Evolutionary conservation across 1,140 invertebrate species (phyloP).

Genomic region (Bombus superbus): DNA sequence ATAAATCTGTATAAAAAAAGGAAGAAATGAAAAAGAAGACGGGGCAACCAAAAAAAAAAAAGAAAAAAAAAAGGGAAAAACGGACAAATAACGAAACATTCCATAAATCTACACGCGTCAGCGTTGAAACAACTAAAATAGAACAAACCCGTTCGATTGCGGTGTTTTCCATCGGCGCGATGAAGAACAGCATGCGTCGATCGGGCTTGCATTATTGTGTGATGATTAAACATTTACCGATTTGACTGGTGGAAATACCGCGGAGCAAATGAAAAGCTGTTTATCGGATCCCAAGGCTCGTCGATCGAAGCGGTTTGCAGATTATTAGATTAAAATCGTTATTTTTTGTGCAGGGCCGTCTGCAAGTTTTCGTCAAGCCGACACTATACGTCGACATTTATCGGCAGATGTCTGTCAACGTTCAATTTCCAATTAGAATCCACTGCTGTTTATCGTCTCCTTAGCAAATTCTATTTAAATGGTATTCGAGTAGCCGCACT

Average conservation of each 20-base stretch:
- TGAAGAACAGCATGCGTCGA: not conserved
- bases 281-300: not conserved
- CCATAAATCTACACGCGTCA: too few species aligned
- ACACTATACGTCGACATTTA: not conserved
- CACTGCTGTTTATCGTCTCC: not conserved
- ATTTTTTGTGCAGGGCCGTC: too few species aligned
- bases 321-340: not conserved
- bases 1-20: too few species aligned
- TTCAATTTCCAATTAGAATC: not conserved
- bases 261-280: not conserved
- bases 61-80: not conserved
- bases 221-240: constrained; percentile 9
- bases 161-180: not conserved
- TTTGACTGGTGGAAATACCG: not conserved
- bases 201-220: not conserved
- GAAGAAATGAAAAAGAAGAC: too few species aligned
- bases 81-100: not conserved
- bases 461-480: not conserved
- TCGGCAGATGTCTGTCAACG: not conserved
- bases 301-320: not conserved
- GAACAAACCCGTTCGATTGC: not conserved
- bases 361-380: not conserved
- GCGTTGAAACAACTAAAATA: not conserved
- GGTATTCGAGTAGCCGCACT: not conserved
- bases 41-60: not conserved